phyloP scores from a whole-genome alignment of 2,888 invertebrate genomes.

The Junonia oenone region DNA sequence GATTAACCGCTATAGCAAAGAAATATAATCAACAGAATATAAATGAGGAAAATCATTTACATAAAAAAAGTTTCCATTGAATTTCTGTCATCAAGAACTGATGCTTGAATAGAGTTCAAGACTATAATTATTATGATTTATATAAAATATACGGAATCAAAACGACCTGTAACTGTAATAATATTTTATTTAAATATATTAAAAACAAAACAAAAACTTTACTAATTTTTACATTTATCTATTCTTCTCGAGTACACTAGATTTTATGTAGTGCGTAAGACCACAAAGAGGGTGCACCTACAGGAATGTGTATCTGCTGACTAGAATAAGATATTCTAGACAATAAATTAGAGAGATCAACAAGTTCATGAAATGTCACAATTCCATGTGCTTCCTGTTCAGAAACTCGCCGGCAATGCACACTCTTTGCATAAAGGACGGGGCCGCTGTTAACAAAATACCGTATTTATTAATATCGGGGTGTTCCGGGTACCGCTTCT shows the following conservation, averaged over 20 bases:
- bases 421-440: constrained; percentile 88
- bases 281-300: background rate
- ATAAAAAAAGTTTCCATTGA: background rate
- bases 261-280: background rate
- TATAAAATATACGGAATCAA: background rate
- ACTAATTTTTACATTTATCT: background rate
- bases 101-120: background rate
- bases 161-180: background rate
- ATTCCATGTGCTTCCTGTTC: constrained; percentile 60
- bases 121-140: too few relatives aligned
- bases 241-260: background rate
- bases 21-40: background rate
- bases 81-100: background rate
- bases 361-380: constrained; percentile 35
- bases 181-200: background rate
- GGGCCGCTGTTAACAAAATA: constrained; percentile 87
- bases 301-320: constrained; percentile 2
- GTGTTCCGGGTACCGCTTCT: constrained; percentile 79
- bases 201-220: background rate
- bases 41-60: background rate
- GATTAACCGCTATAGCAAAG: background rate
- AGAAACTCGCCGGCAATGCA: constrained; percentile 89
- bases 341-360: background rate
- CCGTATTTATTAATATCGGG: constrained; percentile 82
- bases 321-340: background rate